These are phyloP conservation scores for Aricia artaxerxes DNA, from an alignment of 2,888 invertebrate genomes.

Conservation along the genomic window DNA sequence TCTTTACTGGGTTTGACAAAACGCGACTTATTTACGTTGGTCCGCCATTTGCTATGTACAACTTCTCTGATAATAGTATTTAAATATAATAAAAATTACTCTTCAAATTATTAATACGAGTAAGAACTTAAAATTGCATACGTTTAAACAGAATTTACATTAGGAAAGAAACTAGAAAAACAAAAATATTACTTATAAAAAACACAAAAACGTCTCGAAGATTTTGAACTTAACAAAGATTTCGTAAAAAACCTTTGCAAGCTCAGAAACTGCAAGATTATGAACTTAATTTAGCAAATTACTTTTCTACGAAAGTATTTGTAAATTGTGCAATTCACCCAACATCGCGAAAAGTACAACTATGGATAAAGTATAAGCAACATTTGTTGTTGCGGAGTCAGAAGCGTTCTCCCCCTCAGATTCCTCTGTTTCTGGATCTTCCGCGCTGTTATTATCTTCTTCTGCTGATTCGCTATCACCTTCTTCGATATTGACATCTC, in stretches of 20 bases:
- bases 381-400: slow-evolving; percentile 57
- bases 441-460: slow-evolving; percentile 34
- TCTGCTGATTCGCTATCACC: slow-evolving; percentile 39
- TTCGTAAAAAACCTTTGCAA: slow-evolving; percentile 39
- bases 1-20: too few species aligned
- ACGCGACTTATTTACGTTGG: too few species aligned
- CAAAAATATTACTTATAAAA: neutral
- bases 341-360: slow-evolving; percentile 54
- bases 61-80: neutral
- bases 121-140: neutral
- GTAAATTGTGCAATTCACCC: slow-evolving; percentile 52
- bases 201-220: neutral
- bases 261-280: slow-evolving; percentile 27
- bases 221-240: slow-evolving; percentile 36
- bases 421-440: slow-evolving; percentile 40
- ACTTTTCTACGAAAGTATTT: slow-evolving; percentile 51
- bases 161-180: neutral
- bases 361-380: slow-evolving; percentile 61
- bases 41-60: too few species aligned
- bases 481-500: slow-evolving; percentile 34
- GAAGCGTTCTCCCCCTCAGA: slow-evolving; percentile 35
- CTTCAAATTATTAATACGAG: neutral
- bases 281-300: slow-evolving; percentile 45
- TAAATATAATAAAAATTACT: neutral
- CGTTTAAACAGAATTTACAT: neutral